Evolutionary conservation across 1,140 invertebrate genomes (phyloP), one percentile per base, ranked within the genome.

Genomic region (Stegodyphus dumicola): DNA sequence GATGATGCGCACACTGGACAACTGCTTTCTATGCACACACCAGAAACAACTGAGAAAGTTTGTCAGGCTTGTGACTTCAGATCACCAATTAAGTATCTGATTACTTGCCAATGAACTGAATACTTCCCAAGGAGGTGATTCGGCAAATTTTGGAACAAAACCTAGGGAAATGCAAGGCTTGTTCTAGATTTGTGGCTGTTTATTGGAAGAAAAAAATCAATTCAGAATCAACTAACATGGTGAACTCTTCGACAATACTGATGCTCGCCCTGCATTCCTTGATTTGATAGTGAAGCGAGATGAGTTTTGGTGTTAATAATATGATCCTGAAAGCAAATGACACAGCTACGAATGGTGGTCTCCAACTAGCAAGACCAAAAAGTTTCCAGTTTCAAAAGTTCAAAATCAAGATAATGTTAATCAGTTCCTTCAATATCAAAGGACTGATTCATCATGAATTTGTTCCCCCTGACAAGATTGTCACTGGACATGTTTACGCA

Each of bases 391-490:
- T 60, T 60, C 56, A 60, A 60, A 60, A 60, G 56, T 60, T 15
- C 56, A 60, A 60, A 60, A 60, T 60, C 56, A 60, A 60, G 56
- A 5, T 60, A 9, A 60, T 60, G 15, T 60, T 9, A 60, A 60
- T 60, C 5, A 5, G 1, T 10, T 60, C 15, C 15, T 60, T 77
- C n/a, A 52, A 65, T 64, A 15, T 4, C 18, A 18, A 77, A 48
- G 54, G 54, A 77, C 6, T 77, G 15, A 77, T 77, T 65, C 54
- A 60, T 77, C 75, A 65, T 77, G 75, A 7, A 77, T 77, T 77
- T 65, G 9, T 77, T 64, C 75, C 54, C 10, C 60, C 7, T 60
- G 56, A 15, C 56, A 60, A 10, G 56, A 65, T 48, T 49, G 13
- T 65, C 6, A 66, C 2, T 10, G 56, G 56, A 60, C 56, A 60